Base-by-base conservation (phyloP, 2,888 invertebrate species). In the Nomada fabriciana region DNA sequence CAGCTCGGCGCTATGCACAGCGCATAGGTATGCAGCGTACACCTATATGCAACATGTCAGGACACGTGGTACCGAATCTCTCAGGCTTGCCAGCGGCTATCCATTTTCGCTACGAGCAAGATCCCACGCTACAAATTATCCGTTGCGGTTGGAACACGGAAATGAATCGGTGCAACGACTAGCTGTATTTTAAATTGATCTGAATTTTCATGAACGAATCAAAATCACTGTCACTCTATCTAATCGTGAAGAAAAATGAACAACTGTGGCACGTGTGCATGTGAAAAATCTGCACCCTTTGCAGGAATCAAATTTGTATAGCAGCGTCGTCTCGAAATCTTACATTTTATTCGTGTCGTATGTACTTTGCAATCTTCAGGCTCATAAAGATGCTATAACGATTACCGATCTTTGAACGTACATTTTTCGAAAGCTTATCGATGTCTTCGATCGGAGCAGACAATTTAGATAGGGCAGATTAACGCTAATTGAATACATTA, bases 41-140 rank as follows among this genome's bases (percentile, higher is more conserved):
- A 87, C 85, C 88, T 87, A 91, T 91, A 89, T 91, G 90, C 91
- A 90, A 90, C 91, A 88, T 91, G 91, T 91, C 91, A 90, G 87
- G 84, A 91, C 91, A 91, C 91, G 91, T 91, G 91, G 91, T 86
- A 90, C 86, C 88, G 89, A 89, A 88, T 90, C 90, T 86, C 90
- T 87, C 88, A 82, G 85, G 83, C 86, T 89, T 89, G 89, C 90
- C 89, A 90, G 84, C 85, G 88, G 89, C 87, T 84, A 89, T 89
- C 84, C 88, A 90, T 90, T 90, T 85, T 89, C 90, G 80, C 85
- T 76, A 84, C 87, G 77, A 75, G 71, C 75, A 80, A 72, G 84
- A 86, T 86, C 83, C 80, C 77, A 76, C 85, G 83, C 88, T 80
- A 79, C 88, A 86, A 85, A 88, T 88, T 88, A 86, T 84, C 83